Conservation (phyloP, 2,113 vertebrate genomes). For the Xenopus borealis region DNA sequence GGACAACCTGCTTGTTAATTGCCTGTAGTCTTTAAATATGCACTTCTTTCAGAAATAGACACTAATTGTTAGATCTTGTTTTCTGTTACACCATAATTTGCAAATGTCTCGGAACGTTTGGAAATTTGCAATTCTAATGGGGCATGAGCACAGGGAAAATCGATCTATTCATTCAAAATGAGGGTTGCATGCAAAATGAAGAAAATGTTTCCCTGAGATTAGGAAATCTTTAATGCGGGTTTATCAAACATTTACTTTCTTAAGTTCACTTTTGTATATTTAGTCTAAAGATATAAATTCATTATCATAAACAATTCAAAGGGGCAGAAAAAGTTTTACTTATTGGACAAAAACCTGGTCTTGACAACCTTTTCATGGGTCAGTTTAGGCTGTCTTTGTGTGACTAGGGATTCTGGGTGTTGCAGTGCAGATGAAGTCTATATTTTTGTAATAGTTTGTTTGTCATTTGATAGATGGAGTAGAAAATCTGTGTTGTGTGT, state of each 20-base stretch:
- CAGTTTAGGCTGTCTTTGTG: too few relatives aligned
- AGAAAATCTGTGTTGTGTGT: too few relatives aligned
- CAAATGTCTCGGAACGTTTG: slow-evolving; percentile 65
- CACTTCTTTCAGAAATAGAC: slow-evolving; percentile 76
- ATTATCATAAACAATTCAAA: slow-evolving; percentile 18
- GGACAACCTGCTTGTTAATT: slow-evolving; percentile 73
- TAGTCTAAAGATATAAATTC: slow-evolving; percentile 14
- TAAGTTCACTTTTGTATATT: slow-evolving; percentile 41
- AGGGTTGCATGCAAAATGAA: slow-evolving; percentile 43
- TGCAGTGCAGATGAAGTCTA: too few relatives aligned
- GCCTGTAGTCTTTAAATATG: slow-evolving; percentile 69
- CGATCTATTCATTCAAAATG: slow-evolving; percentile 72
- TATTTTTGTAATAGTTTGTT: too few relatives aligned
- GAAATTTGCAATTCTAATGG: slow-evolving; percentile 78
- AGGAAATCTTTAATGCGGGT: slow-evolving; percentile 41
- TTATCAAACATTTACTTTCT: slow-evolving; percentile 44
- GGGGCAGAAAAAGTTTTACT: neutral
- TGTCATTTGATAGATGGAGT: too few relatives aligned
- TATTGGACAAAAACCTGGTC: neutral
- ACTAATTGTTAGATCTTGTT: slow-evolving; percentile 78
- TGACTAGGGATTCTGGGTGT: too few relatives aligned
- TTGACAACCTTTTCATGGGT: too few relatives aligned
- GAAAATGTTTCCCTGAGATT: slow-evolving; percentile 40
- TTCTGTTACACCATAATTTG: slow-evolving; percentile 67
- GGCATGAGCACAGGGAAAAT: slow-evolving; percentile 63